These are phyloP conservation scores for Tyria jacobaeae DNA, from an alignment of 2,888 invertebrate species.

Conservation along the genomic window DNA sequence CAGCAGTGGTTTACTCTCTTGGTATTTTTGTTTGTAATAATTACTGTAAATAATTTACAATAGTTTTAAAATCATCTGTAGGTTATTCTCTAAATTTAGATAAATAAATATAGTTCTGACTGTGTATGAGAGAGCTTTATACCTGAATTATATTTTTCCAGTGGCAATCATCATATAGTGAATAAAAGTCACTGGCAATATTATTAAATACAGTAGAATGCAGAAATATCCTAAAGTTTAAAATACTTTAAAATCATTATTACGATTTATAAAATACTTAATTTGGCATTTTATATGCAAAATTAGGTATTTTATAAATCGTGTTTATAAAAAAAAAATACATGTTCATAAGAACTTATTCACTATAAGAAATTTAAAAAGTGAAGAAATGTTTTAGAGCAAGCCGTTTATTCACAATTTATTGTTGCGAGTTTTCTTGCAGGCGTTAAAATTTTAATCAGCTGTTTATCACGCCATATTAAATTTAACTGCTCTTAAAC, in stretches of 20 bases:
- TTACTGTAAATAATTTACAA: constrained; percentile 15
- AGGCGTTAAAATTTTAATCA: constrained; percentile 46
- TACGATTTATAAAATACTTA: neutral
- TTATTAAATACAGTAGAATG: neutral
- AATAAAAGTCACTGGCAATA: neutral
- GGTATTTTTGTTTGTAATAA: constrained; percentile 21
- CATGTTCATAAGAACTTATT: too few relatives aligned
- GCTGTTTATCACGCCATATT: constrained; percentile 33
- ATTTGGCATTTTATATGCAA: too few relatives aligned
- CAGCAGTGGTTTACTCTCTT: constrained; percentile 26
- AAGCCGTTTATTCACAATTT: constrained; percentile 26
- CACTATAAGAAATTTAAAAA: neutral
- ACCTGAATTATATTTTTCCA: neutral
- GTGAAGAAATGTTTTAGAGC: neutral
- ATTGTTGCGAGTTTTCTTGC: constrained; percentile 34
- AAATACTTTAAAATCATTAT: neutral
- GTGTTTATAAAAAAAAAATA: too few relatives aligned
- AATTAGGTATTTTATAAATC: too few relatives aligned
- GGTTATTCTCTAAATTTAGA: neutral
- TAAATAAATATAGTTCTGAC: neutral
- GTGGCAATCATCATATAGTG: neutral
- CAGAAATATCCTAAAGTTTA: too few relatives aligned
- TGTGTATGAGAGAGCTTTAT: neutral
- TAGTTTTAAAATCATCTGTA: neutral
- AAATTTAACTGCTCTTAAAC: constrained; percentile 33